Percentiles rank a stretch among this genome's conserved stretches.
Evolutionary conservation across 2,113 vertebrate species (phyloP).

Genomic region (Petromus typicus): DNA sequence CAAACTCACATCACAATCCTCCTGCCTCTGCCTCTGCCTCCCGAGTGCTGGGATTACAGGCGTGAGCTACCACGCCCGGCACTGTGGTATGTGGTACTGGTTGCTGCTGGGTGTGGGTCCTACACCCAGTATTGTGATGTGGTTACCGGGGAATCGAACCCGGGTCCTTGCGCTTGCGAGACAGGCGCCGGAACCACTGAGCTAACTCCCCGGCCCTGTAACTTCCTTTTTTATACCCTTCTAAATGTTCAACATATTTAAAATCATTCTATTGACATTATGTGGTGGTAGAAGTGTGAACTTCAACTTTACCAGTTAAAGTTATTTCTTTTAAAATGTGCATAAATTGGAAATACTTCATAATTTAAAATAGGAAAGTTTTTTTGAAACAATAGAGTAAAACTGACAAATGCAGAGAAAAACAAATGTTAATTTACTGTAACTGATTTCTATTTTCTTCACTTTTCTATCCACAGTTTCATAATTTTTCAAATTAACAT

Average conservation of each 20-base stretch:
- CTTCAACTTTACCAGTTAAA: background rate
- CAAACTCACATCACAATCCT: no score
- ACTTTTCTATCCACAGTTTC: slow-evolving; percentile 31
- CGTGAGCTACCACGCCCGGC: no score
- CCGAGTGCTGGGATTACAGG: no score
- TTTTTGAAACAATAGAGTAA: slow-evolving; percentile 19
- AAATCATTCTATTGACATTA: background rate
- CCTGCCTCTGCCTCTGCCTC: no score
- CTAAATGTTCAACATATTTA: slow-evolving; percentile 8
- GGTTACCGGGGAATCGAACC: no score
- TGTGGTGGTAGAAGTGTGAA: background rate
- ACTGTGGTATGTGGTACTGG: no score
- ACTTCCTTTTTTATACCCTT: slow-evolving; percentile 8
- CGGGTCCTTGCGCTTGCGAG: no score
- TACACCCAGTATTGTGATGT: no score
- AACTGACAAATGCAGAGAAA: background rate
- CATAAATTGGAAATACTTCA: background rate
- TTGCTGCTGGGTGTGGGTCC: no score
- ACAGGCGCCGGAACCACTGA: no score
- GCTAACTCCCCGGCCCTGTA: no score
- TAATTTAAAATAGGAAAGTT: slow-evolving; percentile 37
- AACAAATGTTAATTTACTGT: background rate
- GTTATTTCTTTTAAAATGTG: slow-evolving; percentile 41
- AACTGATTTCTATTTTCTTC: slow-evolving; percentile 27
- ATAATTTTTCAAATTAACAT: slow-evolving; percentile 18